Percentiles rank a stretch among this genome's conserved stretches.
These are phyloP conservation scores for Odiellus spinosus DNA, from an alignment of 2,888 invertebrate species.

Conservation along the genomic window DNA sequence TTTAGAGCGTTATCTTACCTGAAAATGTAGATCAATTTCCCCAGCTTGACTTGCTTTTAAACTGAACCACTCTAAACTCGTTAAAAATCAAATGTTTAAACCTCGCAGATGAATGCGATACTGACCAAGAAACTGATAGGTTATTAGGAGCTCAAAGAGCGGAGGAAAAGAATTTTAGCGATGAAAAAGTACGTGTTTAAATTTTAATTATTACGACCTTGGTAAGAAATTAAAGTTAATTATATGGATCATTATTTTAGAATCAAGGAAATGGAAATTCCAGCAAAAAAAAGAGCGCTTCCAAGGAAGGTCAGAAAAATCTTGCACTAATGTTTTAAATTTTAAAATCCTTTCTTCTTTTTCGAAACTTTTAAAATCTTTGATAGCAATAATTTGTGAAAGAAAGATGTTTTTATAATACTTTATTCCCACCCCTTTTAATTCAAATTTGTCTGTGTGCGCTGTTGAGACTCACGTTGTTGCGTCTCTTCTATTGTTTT, in stretches of 20 bases:
- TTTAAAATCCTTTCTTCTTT: too few relatives aligned
- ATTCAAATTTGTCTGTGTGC: too few relatives aligned
- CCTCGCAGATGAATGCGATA: conserved; percentile 70
- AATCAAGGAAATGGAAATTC: conserved; percentile 4
- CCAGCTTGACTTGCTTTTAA: too few relatives aligned
- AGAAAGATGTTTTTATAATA: too few relatives aligned
- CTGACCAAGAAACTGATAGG: conserved; percentile 93
- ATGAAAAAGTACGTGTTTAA: conserved; percentile 20
- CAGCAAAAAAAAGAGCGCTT: conserved; percentile 64
- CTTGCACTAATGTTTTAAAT: not conserved
- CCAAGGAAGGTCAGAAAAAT: conserved; percentile 64
- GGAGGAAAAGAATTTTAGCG: conserved; percentile 22
- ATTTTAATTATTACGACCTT: conserved; percentile 1
- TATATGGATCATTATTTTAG: not conserved
- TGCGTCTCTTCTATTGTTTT: not conserved
- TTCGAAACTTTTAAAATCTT: too few relatives aligned
- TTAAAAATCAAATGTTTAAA: too few relatives aligned
- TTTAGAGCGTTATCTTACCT: too few relatives aligned
- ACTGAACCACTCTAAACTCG: too few relatives aligned
- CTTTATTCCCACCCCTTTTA: too few relatives aligned
- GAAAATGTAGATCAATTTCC: too few relatives aligned
- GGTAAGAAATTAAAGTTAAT: not conserved
- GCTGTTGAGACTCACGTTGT: too few relatives aligned
- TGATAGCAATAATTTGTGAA: too few relatives aligned
- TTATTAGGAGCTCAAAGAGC: conserved; percentile 77